Evolutionary conservation across 1,140 invertebrate genomes (phyloP), one percentile per base, ranked within the genome.

Genomic region (Amyelois transitella): DNA sequence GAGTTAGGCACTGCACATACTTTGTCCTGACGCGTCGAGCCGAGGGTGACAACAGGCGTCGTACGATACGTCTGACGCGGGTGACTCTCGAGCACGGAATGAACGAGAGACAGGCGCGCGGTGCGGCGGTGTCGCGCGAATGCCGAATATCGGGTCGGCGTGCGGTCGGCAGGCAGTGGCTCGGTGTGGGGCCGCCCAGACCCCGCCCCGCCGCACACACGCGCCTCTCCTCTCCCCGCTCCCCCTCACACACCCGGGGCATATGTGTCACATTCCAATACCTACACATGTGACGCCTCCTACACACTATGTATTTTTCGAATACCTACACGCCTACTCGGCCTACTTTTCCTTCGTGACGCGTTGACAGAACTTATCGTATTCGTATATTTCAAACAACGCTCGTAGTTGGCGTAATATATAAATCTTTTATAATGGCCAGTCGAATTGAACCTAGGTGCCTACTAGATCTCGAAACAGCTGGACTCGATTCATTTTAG

Each of bases 221-320:
- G 54, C 65, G 55, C 51, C 51, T 58, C 51, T 25, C 52, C 60
- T 57, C 45, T 63, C 55, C 62, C 58, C 66, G 62, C 44, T 59
- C 53, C 64, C 64, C 58, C 64, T 18, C 58, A 54, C 60, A 62
- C 55, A 21, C 48, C 17, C 64, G 53, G 55, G 64, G 64, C 75
- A 80, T 70, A 78, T 69, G 62, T 74, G 73, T 70, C 68, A 70
- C 73, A 70, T 65, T 50, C 54, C 28, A 51, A 71, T 75, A 77
- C 76, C 72, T 75, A 80, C 78, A 83, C 65, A 78, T 71, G 81
- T 86, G 77, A 84, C 82, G 79, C 82, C 82, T 83, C 71, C 81
- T 77, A 58, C 63, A 65, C 75, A 55, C 55, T 76, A 83, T 81
- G 67, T 78, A 75, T 74, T 81, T 81, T 79, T 73, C 57, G 60